phyloP scores from a whole-genome alignment of 2,797 vertebrate genomes.

The Mergus octosetaceus region DNA sequence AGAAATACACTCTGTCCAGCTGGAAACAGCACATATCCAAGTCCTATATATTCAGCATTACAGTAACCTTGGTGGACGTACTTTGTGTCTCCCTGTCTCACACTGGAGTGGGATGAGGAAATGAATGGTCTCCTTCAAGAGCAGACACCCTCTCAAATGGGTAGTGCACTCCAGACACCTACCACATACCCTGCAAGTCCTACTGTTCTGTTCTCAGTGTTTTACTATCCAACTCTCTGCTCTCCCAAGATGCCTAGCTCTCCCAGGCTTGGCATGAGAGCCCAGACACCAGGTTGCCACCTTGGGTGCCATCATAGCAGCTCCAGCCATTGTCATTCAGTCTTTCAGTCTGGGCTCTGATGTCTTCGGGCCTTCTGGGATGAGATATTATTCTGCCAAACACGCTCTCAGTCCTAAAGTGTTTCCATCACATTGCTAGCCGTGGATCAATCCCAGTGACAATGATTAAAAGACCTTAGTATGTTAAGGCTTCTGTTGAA shows the following conservation, averaged over 20 bases:
- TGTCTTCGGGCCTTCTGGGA: background rate
- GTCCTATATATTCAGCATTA: background rate
- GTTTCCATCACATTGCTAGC: background rate
- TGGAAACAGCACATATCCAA: background rate
- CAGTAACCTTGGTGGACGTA: background rate
- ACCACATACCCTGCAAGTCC: background rate
- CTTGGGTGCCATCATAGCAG: background rate
- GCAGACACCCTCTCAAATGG: background rate
- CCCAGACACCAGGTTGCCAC: background rate
- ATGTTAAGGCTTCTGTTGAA: background rate
- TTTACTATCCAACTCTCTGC: background rate
- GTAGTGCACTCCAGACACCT: background rate
- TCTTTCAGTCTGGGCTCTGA: background rate
- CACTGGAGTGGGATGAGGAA: background rate
- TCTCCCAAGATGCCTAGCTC: background rate
- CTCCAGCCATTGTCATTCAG: background rate
- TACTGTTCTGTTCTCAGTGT: too few relatives aligned
- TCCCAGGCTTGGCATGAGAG: background rate
- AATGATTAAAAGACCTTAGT: background rate
- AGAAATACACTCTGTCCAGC: background rate
- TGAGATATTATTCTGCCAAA: background rate
- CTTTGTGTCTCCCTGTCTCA: background rate
- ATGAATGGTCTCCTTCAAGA: background rate
- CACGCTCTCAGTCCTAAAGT: background rate
- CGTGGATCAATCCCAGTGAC: fast-evolving